phyloP scores from a whole-genome alignment of 2,113 vertebrate species.

The Synchiropus splendidus region DNA sequence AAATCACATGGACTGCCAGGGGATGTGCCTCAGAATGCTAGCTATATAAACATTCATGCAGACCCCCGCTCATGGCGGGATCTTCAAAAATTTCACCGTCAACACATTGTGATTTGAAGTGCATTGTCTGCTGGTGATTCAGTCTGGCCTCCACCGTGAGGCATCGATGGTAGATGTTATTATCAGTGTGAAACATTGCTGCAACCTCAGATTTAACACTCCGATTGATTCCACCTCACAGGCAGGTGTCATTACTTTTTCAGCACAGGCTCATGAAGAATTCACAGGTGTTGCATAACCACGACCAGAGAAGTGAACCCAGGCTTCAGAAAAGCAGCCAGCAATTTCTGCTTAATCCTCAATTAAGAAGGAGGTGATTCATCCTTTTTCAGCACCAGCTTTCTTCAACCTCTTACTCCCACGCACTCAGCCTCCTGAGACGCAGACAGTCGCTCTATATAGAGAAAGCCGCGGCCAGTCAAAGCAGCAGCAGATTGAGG shows the following conservation, averaged over 20 bases:
- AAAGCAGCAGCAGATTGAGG: constrained; percentile 15
- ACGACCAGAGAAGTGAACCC: constrained; percentile 54
- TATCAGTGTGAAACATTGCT: constrained; percentile 10
- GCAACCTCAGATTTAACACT: constrained; percentile 5
- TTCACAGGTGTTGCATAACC: constrained; percentile 61
- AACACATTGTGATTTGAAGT: too few relatives aligned
- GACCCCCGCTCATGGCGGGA: too few relatives aligned
- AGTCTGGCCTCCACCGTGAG: too few relatives aligned
- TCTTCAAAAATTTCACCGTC: too few relatives aligned
- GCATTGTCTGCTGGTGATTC: too few relatives aligned
- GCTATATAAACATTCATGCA: too few relatives aligned
- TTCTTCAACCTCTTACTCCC: constrained; percentile 49
- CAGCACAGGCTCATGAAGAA: constrained; percentile 49
- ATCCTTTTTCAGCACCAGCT: constrained; percentile 47
- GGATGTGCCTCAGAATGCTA: too few relatives aligned
- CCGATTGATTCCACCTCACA: constrained; percentile 36
- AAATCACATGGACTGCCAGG: too few relatives aligned
- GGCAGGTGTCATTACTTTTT: constrained; percentile 55
- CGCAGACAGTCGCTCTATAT: constrained; percentile 33
- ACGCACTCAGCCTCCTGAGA: constrained; percentile 38
- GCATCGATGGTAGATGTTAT: background rate
- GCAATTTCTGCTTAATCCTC: constrained; percentile 64
- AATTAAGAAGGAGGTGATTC: constrained; percentile 66
- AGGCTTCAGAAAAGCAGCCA: constrained; percentile 48
- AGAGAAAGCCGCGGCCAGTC: constrained; percentile 26